Base-by-base conservation (phyloP, 2,113 vertebrate genomes). In the Tragelaphus imberbis region DNA sequence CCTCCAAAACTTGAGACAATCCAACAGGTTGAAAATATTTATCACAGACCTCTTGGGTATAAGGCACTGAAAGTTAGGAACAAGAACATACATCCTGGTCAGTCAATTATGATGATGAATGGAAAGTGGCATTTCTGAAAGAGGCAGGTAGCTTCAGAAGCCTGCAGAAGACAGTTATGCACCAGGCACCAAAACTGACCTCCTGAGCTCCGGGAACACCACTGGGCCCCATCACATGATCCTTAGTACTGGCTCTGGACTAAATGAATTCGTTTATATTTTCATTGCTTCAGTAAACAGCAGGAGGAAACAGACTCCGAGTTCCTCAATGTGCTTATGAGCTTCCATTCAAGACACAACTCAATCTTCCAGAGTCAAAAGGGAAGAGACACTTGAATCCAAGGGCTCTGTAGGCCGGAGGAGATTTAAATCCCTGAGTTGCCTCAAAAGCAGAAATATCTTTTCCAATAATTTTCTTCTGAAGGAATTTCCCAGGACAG, bases 401-500 rank as follows among this genome's bases (percentile, higher is more conserved):
- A 97, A 97, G 97, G 97, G 97, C 51, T 97, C 75, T 81, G 17
- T 16, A 56, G 59, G 75, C 90, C 55, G 81, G 80, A 97, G 95
- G 94, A 96, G 88, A 96, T 94, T 97, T 94, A 97, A 97, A 97
- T 58, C 84, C 49, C 33, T 10, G 68, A 92, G 58, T 30, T 97
- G 95, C 84, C 90, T 96, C 81, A 61, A 56, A 27, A 53, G 59
- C 90, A 93, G 90, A 90, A 97, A 56, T 84, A 30, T 36, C 95
- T 84, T 91, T 94, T 59, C 77, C 88, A 95, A 90, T 96, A 84
- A 84, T 80, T 93, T 85, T 97, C 95, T 88, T 65, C 63, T 36
- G 77, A 91, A 97, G 95, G 94, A 97, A 97, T 94, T 96, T 96
- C 94, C 97, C 96, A 97, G 93, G 87, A 94, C 59, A 95, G 84